Percentiles rank a stretch among this genome's conserved stretches.
Conservation (phyloP, 2,888 invertebrate genomes). For the Eupithecia subfuscata region DNA sequence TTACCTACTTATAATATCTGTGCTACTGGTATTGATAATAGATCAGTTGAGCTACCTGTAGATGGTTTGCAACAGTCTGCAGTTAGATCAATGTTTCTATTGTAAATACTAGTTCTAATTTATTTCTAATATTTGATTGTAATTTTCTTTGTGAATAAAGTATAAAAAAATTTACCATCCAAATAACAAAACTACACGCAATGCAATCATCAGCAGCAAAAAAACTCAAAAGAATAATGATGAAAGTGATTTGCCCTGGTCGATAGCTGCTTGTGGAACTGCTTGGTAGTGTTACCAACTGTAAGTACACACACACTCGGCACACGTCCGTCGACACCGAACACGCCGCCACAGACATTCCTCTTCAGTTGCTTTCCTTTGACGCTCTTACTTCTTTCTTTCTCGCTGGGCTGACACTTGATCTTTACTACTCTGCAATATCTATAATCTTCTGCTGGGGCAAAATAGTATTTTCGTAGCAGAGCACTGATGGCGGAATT, state of each 20-base stretch:
- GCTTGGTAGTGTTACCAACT: constrained; percentile 47
- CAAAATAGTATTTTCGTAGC: constrained; percentile 36
- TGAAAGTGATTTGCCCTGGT: constrained; percentile 43
- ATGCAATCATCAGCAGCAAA: background rate
- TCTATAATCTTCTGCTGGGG: constrained; percentile 30
- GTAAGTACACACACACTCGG: constrained; percentile 40
- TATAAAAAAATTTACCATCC: background rate
- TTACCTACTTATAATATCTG: no score
- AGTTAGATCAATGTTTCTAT: no score
- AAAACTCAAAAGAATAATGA: background rate
- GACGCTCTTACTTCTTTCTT: constrained; percentile 39
- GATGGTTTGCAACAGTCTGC: no score
- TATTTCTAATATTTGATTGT: no score
- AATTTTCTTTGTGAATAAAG: no score
- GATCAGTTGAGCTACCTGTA: no score
- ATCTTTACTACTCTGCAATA: constrained; percentile 32
- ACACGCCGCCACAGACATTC: constrained; percentile 48
- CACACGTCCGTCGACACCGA: constrained; percentile 46
- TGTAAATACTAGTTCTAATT: no score
- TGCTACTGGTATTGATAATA: no score
- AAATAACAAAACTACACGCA: background rate
- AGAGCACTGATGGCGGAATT: background rate
- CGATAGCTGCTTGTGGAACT: constrained; percentile 48
- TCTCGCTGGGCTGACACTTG: constrained; percentile 42
- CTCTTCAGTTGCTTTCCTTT: constrained; percentile 41